Percentiles rank a stretch among this genome's conserved stretches.
Evolutionary conservation across 2,113 vertebrate species (phyloP).

Genomic region (Ammodytes marinus): DNA sequence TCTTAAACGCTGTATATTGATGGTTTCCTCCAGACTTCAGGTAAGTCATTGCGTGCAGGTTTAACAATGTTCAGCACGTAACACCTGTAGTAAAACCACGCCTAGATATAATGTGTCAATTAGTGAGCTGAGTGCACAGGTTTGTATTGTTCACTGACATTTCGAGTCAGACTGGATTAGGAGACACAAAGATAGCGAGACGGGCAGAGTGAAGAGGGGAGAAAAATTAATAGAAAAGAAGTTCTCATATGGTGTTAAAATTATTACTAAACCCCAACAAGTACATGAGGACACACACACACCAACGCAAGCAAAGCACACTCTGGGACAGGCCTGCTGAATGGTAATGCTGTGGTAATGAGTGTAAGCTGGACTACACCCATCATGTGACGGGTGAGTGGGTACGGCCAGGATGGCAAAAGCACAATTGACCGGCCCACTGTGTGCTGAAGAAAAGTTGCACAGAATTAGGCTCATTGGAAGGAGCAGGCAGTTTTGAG

Average conservation of each 20-base stretch:
- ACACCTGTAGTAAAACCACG: no score
- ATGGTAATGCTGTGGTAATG: conserved; percentile 71
- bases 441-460: neutral
- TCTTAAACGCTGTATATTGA: neutral
- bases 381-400: conserved; percentile 67
- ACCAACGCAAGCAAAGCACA: neutral
- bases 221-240: neutral
- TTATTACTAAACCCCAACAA: conserved; percentile 30
- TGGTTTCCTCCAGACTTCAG: neutral
- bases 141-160: neutral
- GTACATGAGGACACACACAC: neutral
- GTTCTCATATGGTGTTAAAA: neutral
- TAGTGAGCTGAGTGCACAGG: neutral
- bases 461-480: neutral
- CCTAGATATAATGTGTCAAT: neutral
- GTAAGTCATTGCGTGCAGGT: no score
- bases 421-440: conserved; percentile 6
- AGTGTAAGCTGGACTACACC: conserved; percentile 69
- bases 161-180: neutral
- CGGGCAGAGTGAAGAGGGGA: no score
- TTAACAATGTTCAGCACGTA: no score
- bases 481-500: neutral
- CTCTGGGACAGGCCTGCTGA: conserved; percentile 17
- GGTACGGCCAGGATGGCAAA: conserved; percentile 57
- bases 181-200: neutral